phyloP scores from a whole-genome alignment of 2,797 vertebrate species.

The Argya squamiceps region DNA sequence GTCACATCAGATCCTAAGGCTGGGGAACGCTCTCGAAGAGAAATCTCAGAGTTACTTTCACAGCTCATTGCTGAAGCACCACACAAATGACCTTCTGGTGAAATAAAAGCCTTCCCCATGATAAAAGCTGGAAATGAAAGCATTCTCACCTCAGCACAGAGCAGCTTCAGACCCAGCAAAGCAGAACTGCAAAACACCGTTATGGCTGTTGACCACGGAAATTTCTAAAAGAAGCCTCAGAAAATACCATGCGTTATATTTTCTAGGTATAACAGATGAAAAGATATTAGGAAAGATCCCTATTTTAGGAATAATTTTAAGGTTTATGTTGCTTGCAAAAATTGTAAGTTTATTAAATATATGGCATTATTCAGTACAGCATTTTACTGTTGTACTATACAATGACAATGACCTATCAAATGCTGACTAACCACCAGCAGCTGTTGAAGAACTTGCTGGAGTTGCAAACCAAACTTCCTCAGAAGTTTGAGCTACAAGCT shows the following conservation, averaged over 20 bases:
- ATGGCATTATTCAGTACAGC: not conserved
- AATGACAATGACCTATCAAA: conserved; percentile 17
- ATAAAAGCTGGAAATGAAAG: not conserved
- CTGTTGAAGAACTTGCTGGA: conserved; percentile 37
- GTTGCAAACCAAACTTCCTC: conserved; percentile 22
- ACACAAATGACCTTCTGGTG: not conserved
- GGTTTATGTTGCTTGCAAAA: not conserved
- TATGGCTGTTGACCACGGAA: fast-evolving
- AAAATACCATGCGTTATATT: not conserved
- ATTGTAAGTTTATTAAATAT: conserved; percentile 54
- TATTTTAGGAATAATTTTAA: not conserved
- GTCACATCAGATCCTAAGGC: not conserved
- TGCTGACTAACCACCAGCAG: conserved; percentile 42
- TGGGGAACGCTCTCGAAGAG: not conserved
- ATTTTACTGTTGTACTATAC: not conserved
- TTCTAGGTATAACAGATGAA: not conserved
- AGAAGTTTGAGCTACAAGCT: not conserved
- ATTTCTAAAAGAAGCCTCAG: not conserved
- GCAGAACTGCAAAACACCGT: not conserved
- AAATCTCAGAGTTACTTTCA: conserved; percentile 15
- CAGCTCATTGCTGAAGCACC: not conserved
- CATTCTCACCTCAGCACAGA: not conserved
- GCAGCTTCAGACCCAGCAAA: not conserved
- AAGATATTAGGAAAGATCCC: not conserved
- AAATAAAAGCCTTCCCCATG: not conserved